These are phyloP conservation scores for Vidua chalybeata DNA, from an alignment of 2,113 vertebrate genomes.

Conservation along the genomic window DNA sequence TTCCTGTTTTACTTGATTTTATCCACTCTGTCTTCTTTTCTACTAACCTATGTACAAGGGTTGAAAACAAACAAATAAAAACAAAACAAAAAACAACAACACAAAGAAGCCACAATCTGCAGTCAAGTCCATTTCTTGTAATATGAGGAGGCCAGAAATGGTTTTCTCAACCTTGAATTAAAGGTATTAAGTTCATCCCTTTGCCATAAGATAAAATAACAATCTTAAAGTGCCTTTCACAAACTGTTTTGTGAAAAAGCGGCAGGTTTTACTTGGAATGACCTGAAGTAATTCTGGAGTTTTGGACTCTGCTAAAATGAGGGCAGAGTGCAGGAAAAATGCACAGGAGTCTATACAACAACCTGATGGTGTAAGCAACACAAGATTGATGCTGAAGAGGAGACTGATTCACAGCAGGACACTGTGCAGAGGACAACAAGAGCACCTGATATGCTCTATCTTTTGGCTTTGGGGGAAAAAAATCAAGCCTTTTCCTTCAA, in stretches of 20 bases:
- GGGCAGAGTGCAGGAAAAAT: neutral
- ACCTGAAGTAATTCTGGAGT: neutral
- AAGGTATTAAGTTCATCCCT: neutral
- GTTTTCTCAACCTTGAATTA: neutral
- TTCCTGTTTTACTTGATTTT: neutral
- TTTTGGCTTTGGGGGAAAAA: neutral
- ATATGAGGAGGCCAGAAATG: neutral
- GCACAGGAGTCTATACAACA: neutral
- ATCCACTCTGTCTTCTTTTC: neutral
- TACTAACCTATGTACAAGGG: neutral
- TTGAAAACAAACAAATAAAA: neutral
- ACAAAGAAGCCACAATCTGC: neutral
- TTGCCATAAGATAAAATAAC: neutral
- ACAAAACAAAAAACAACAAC: neutral
- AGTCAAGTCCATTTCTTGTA: neutral
- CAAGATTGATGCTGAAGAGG: neutral
- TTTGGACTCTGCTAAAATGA: neutral
- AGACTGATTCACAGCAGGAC: neutral
- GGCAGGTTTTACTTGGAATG: neutral
- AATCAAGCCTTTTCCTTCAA: neutral
- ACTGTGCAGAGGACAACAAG: accelerated
- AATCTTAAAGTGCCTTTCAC: neutral
- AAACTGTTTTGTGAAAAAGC: neutral
- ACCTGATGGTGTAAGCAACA: neutral
- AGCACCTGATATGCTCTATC: neutral